Percentiles rank a stretch among this genome's conserved stretches.
Evolutionary conservation across 2,797 vertebrate species (phyloP).

Genomic region (Eidolon dupreanum): DNA sequence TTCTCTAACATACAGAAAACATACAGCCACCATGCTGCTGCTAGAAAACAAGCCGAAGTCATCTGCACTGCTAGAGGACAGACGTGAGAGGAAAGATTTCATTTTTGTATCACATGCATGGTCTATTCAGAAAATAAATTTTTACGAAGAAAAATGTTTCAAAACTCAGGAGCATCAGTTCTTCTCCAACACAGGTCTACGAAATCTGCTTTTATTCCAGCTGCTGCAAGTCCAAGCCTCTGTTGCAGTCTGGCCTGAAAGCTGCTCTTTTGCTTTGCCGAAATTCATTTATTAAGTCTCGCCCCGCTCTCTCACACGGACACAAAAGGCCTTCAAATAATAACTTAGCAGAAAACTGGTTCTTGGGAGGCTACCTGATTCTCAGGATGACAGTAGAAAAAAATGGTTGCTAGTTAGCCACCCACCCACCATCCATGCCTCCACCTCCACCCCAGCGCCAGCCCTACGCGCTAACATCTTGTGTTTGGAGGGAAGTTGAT

Average conservation of each 20-base stretch:
- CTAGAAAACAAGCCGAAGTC: not conserved
- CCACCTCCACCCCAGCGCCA: not conserved
- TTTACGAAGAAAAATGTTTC: not conserved
- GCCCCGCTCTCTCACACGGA: not conserved
- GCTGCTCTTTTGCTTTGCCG: not conserved
- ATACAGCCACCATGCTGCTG: not conserved
- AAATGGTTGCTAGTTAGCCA: not conserved
- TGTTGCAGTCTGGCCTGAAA: not conserved
- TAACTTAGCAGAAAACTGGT: not conserved
- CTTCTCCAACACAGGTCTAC: not conserved
- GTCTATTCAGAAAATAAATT: not conserved
- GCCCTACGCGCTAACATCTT: not conserved
- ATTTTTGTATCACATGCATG: not conserved
- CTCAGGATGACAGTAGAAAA: not conserved
- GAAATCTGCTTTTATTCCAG: not conserved
- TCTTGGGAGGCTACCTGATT: not conserved
- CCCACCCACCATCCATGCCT: not conserved
- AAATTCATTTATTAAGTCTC: not conserved
- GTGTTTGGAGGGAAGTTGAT: not conserved
- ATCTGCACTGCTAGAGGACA: not conserved
- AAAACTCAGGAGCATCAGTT: slow-evolving; percentile 36
- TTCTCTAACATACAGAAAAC: not conserved
- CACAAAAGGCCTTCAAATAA: slow-evolving; percentile 34
- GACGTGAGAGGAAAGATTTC: not conserved
- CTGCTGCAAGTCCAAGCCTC: not conserved